A percentile compares a stretch with the other conserved stretches of the same genome.
Evolutionary conservation across 2,113 vertebrate species (phyloP).

Genomic region (Crotalus horridus): DNA sequence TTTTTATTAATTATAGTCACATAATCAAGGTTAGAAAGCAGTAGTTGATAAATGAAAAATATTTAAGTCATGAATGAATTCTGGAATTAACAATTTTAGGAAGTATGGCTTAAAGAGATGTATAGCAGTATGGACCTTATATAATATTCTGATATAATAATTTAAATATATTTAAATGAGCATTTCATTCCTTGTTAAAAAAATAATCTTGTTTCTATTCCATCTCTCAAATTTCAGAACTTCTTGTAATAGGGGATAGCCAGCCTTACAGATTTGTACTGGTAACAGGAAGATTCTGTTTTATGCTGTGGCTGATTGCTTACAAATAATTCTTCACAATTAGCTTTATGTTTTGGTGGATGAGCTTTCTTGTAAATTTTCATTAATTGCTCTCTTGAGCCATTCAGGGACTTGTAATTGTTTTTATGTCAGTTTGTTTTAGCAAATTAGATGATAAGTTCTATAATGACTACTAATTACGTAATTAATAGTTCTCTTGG

Average conservation of each 20-base stretch:
- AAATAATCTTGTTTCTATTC: not conserved
- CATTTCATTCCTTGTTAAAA: not conserved
- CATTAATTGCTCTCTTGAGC: slow-evolving; percentile 9
- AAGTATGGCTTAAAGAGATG: not conserved
- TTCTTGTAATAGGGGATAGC: too few relatives aligned
- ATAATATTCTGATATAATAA: not conserved
- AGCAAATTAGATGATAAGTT: slow-evolving; percentile 29
- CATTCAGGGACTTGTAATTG: slow-evolving; percentile 21
- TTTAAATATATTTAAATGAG: not conserved
- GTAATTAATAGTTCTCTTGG: not conserved
- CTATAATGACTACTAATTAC: slow-evolving; percentile 11
- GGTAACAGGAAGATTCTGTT: not conserved
- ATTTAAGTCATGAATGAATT: not conserved
- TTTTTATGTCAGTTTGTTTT: slow-evolving; percentile 28
- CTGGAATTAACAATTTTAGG: not conserved
- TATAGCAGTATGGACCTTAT: not conserved
- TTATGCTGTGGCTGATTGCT: not conserved
- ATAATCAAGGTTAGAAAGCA: not conserved
- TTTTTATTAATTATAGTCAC: not conserved
- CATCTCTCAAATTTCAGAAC: not conserved
- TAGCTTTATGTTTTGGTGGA: not conserved
- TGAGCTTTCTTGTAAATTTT: not conserved
- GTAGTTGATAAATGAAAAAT: not conserved
- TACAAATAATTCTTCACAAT: not conserved
- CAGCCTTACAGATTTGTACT: not conserved